These are phyloP conservation scores for Machimus atricapillus DNA, from an alignment of 2,888 invertebrate genomes.

Conservation along the genomic window DNA sequence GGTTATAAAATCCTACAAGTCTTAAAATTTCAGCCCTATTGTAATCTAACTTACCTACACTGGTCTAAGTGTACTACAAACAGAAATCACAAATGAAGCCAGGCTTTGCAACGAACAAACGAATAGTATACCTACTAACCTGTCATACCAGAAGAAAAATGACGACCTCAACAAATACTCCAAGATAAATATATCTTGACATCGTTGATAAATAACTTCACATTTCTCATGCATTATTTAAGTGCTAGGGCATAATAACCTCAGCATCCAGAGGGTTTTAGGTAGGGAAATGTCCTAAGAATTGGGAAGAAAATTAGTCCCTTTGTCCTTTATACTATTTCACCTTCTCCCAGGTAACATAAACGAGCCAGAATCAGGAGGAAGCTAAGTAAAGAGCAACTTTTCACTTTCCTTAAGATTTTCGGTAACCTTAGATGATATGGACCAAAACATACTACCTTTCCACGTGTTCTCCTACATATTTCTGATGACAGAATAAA, in stretches of 20 bases:
- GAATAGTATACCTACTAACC: background rate
- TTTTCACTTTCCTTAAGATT: background rate
- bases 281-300: background rate
- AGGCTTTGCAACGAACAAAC: background rate
- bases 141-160: background rate
- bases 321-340: background rate
- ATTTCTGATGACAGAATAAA: background rate
- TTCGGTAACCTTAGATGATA: background rate
- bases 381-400: background rate
- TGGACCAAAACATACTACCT: background rate
- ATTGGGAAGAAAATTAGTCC: background rate
- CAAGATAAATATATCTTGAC: background rate
- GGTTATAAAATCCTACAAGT: background rate
- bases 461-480: background rate
- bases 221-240: background rate
- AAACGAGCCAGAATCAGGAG: background rate
- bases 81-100: background rate
- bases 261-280: background rate
- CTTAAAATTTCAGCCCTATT: background rate
- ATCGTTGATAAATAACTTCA: background rate
- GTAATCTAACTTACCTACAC: background rate
- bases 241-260: background rate
- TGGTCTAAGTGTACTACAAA: background rate
- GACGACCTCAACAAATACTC: background rate
- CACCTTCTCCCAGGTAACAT: background rate